Base-by-base conservation (phyloP, 2,797 vertebrate genomes). In the Zalophus californianus region DNA sequence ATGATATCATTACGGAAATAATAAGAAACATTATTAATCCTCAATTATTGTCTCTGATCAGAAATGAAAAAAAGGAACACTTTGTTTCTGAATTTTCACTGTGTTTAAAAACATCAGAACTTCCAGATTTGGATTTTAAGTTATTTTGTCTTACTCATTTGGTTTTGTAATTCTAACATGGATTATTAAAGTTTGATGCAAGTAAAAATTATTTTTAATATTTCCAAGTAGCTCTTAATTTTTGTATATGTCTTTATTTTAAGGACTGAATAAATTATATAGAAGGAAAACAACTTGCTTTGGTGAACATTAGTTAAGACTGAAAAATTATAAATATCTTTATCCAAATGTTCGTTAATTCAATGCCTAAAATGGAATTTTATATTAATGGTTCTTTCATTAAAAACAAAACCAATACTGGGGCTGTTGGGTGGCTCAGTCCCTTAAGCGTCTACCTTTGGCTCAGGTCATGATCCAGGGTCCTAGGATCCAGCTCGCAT, bases 261-360 rank as follows among this genome's bases (percentile, higher is more conserved):
- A 64, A 64, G 62, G 62, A 66, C 64, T 72, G 21, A 29, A 32
- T 90, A 79, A 85, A 85, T 85, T 54, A 54, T 35, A 64, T 3
- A 62, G n/a, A 88, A 77, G n/a, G n/a, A 52, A 92, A 84, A 56
- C 64, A 96, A 85, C 18, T 78, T 84, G 52, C n/a, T 89, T 78
- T 93, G 16, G 21, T 78, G 41, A 79, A 41, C 10, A 54, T 9
- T 66, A 66, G 11, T 44, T 70, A 78, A 90, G 16, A 35, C 70
- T 68, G 15, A 92, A 89, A 73, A 88, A 50, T 58, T 87, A 5
- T 64, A 75, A 85, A 79, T 75, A 12, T 54, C 21, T 78, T 78
- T 84, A 84, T 50, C 83, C 38, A 79, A 91, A 91, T n/a, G 14
- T 79, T 86, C 88, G 70, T 50, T 32, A 58, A 79, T 1, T 79